Evolutionary conservation across 2,888 invertebrate genomes (phyloP).

Genomic region (Tricholauxania praeusta): DNA sequence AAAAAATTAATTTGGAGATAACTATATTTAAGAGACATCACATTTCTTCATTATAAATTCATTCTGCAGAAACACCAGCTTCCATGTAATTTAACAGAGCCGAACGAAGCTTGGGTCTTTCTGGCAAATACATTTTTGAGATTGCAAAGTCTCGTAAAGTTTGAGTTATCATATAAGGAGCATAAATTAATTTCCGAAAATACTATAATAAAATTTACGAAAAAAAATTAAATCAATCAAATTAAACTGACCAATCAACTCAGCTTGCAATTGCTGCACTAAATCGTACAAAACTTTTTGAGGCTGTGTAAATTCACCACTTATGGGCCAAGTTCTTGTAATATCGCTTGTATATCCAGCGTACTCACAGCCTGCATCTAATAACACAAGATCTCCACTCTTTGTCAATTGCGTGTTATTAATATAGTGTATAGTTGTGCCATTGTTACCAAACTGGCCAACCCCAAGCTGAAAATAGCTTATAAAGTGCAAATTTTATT

Average conservation of each 20-base stretch:
- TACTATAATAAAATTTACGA: neutral
- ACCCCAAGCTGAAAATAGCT: too few relatives aligned
- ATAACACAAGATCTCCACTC: constrained; percentile 84
- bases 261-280: constrained; percentile 79
- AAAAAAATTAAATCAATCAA: neutral
- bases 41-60: too few relatives aligned
- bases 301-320: constrained; percentile 81
- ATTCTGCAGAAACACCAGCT: too few relatives aligned
- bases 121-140: too few relatives aligned
- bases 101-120: too few relatives aligned
- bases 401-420: constrained; percentile 85
- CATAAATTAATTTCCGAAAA: neutral
- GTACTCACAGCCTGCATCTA: constrained; percentile 97
- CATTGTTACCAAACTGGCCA: constrained; percentile 87
- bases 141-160: too few relatives aligned
- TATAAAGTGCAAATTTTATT: too few relatives aligned
- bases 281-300: constrained; percentile 90
- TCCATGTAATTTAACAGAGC: too few relatives aligned
- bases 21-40: too few relatives aligned
- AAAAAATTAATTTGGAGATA: too few relatives aligned
- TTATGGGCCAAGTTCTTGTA: constrained; percentile 95
- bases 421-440: constrained; percentile 96
- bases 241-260: constrained; percentile 71
- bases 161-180: too few relatives aligned
- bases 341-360: constrained; percentile 96